Evolutionary conservation across 2,888 invertebrate species (phyloP), one percentile per base, ranked within the genome.

Genomic region (Tenthredo livida): DNA sequence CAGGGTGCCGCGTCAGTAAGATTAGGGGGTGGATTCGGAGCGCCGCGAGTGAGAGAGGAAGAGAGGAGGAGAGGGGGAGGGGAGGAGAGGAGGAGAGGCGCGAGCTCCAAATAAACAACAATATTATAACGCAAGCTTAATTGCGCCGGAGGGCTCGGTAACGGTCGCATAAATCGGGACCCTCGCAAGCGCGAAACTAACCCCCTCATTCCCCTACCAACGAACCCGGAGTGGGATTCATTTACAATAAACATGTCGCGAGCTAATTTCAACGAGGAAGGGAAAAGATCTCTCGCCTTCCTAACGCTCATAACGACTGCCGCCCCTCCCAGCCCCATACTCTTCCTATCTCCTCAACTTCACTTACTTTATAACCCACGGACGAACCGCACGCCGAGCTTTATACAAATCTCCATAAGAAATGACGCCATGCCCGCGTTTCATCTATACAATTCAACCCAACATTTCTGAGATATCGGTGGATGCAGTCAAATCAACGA

Each of bases 91-190:
- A 86, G 78, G 85, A 84, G 87, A 86, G 89, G 88, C 89, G 89
- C 90, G 90, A 89, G 90, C 89, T 89, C 89, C 85, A 90, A 92
- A 93, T 92, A 92, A 92, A 92, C 92, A 92, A 92, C 92, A 91
- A 92, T 92, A 92, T 92, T 93, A 93, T 93, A 92, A 92, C 92
- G 91, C 91, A 91, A 91, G 92, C 92, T 93, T 93, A 93, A 92
- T 93, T 93, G 92, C 91, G 90, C 91, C 90, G 89, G 92, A 92
- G 92, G 92, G 91, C 91, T 91, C 90, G 91, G 90, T 91, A 92
- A 91, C 90, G 91, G 90, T 90, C 89, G 90, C 91, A 92, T 92
- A 92, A 92, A 92, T 92, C 91, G 91, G 90, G 72, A 89, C 89
- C 85, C 86, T 82, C 54, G 84, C 78, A 85, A 47, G 78, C 85